phyloP scores from a whole-genome alignment of 2,113 vertebrate species.

The Dromiciops gliroides region DNA sequence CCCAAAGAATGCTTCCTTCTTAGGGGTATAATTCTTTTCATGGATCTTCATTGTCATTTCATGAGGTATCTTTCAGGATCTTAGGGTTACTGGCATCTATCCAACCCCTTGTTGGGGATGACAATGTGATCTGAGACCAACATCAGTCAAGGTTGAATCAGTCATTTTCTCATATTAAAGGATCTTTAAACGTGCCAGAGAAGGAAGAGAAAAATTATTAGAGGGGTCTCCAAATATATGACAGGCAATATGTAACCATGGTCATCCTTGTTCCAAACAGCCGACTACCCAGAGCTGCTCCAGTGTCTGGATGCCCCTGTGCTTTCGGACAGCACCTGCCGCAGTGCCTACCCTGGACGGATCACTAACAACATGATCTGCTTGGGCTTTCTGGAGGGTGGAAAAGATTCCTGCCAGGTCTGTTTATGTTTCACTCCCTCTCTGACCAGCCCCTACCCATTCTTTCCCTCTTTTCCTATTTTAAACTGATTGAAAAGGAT shows the following conservation, averaged over 20 bases:
- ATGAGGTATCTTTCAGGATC: neutral
- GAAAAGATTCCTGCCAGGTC: constrained; percentile 89
- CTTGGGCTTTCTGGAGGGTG: constrained; percentile 83
- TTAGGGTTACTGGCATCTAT: neutral
- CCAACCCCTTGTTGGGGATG: neutral
- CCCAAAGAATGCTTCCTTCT: neutral
- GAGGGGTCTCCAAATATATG: neutral
- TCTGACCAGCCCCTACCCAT: neutral
- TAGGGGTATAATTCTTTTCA: neutral
- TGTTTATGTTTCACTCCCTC: neutral
- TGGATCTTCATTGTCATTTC: no score
- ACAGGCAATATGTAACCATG: neutral
- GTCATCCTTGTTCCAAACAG: constrained; percentile 61
- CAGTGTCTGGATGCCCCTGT: constrained; percentile 85
- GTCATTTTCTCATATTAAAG: neutral
- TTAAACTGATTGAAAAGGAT: neutral
- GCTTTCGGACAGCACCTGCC: constrained; percentile 77
- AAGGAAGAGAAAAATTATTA: neutral
- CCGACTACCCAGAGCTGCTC: constrained; percentile 81
- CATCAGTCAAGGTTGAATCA: neutral
- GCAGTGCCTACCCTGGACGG: constrained; percentile 77
- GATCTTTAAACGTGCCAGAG: neutral
- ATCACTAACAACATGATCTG: constrained; percentile 87
- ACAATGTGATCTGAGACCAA: neutral
- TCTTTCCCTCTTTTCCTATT: neutral